Base-by-base conservation (phyloP, 2,113 vertebrate species). In the Caranx melampygus region DNA sequence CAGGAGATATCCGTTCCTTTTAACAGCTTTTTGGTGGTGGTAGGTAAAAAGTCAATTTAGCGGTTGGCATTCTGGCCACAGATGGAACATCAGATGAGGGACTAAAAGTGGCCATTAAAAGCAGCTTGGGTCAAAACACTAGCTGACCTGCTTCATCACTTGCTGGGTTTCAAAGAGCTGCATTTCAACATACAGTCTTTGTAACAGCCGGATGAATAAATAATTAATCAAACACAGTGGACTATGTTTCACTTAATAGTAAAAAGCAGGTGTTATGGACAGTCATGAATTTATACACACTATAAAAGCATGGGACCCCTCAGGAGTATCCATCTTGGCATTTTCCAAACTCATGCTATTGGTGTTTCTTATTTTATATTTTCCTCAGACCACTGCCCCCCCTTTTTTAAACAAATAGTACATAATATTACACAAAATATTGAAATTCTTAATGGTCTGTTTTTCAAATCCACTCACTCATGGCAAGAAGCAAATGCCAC, bases 41-140 rank as follows among this genome's bases (percentile, higher is more conserved):
- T n/a, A 68, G 58, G 49, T 14, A 40, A 54, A 80, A 11, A 60
- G 44, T 64, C 21, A 65, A 20, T 33, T 55, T 72, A n/a, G 33
- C 72, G 64, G 71, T 78, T 75, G 67, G 75, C 26, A 37, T 40
- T 78, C 26, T 72, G 72, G 67, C 72, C 69, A 63, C 60, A 84
- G 62, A 78, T 52, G 49, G 47, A 59, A 71, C 60, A 71, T 85
- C 79, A 77, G 77, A 75, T 59, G 57, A 75, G 18, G 40, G 81
- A 73, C 76, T 15, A 34, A 63, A 60, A 65, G 75, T 66, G 58
- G 72, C 65, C 71, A 79, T 85, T 79, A 88, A 87, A 81, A 60
- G 78, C 67, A 37, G 21, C 49, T 35, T 26, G 10, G 72, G 75
- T 71, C 79, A 21, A 21, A 54, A 21, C 52, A 21, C 6, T 3